Base-by-base conservation (phyloP, 2,888 invertebrate species). In the Polydrusus tereticollis region DNA sequence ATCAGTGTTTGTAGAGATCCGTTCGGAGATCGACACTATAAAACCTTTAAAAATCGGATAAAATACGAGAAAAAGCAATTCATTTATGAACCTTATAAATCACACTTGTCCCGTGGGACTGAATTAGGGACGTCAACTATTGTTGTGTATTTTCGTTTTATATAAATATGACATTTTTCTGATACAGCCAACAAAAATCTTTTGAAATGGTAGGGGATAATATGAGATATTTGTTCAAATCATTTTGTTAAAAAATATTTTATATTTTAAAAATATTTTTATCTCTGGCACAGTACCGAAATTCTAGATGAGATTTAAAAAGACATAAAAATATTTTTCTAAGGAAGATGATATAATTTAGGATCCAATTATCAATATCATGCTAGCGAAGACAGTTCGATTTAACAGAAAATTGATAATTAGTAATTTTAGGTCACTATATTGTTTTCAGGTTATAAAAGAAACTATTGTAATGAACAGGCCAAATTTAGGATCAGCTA, bases 31-130 rank as follows among this genome's bases (percentile, higher is more conserved):
- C 45, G 60, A 60, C 45, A 60, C 60, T 60, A 45, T 60, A 60
- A 60, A 60, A 60, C 60, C 60, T 60, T 60, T 60, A 45, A 60
- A 59, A 60, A 60, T 41, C 60, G 60, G 41, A 60, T 60, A 60
- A 60, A 60, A 60, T 60, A 43, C 60, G 60, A 60, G 60, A 45
- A 45, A 60, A 60, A 43, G 60, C 60, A 45, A 60, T 60, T 60
- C 43, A 60, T 60, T 60, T 60, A 60, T 60, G 43, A 45, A 41
- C 43, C 60, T 60, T 38, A 60, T 60, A 60, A 60, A 60, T 60
- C 60, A 60, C 60, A 12, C 20, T 45, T 60, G 60, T 45, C 60
- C 60, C 60, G 43, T 43, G 43, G 8, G 60, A 45, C 60, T 60
- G 60, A 18, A 60, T 60, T 60, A 60, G 45, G 45, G 45, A 36